Evolutionary conservation across 1,140 invertebrate species (phyloP), one percentile per base, ranked within the genome.

Genomic region (Triops longicaudatus): DNA sequence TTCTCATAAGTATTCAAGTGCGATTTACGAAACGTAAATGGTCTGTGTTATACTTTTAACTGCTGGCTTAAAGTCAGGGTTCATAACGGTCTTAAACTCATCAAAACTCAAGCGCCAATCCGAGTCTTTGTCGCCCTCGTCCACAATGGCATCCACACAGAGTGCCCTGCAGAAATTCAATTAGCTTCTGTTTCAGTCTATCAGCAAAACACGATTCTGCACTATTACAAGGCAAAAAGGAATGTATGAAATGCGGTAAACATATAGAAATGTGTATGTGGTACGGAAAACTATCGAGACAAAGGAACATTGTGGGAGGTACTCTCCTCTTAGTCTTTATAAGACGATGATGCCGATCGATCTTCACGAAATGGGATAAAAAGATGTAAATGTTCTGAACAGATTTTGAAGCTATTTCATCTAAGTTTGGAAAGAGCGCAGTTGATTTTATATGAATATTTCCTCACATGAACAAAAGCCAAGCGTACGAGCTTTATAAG

Each of bases 31-130:
- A 76, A 26, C 2, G 22, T 72, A 72, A 72, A 27, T 27, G 22
- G 71, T 26, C 71, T 22, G 26, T 72, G 71, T 3, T 3, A 6
- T 79, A 83, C 82, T 63, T 76, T 83, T 83, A 17, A 81, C 79
- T 72, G 77, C 63, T 9, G 81, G 80, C 72, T 78, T 77, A 74
- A 80, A 82, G 12, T 78, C 76, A 22, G 81, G 81, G 74, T 81
- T 78, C 76, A 83, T 78, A 22, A 81, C 72, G 12, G 76, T 81
- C 26, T 79, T 80, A 76, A 82, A 83, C 44, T 83, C 82, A 41
- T 82, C 79, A 44, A 82, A 82, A 71, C 80, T 78, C 3, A 83
- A 76, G 17, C 79, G 74, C 82, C 81, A 83, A 79, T 83, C 82
- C 26, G 77, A 78, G 77, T 82, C 81, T 5, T 72, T 77, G 79